Conservation (phyloP, 2,113 vertebrate genomes). For the Phrynocephalus versicolor region DNA sequence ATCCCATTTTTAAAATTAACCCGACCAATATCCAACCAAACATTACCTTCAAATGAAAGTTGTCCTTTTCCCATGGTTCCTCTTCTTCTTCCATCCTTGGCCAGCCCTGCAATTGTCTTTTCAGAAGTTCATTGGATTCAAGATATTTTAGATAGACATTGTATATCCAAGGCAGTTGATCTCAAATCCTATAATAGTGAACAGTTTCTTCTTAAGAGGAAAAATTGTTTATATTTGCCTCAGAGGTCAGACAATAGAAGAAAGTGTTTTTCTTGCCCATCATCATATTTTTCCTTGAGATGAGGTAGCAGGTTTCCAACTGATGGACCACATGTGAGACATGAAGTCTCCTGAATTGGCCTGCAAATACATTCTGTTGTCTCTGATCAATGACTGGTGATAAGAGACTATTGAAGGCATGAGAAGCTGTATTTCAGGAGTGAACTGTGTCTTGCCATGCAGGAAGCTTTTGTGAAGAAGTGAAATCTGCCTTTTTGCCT, state of each 20-base stretch:
- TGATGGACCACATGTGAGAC: neutral
- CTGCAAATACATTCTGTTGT: neutral
- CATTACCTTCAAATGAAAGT: too few relatives aligned
- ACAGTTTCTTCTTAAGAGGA: neutral
- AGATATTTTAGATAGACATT: neutral
- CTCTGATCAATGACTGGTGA: neutral
- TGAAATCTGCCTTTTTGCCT: neutral
- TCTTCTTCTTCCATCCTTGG: neutral
- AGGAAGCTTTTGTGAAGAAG: neutral
- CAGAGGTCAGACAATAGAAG: neutral
- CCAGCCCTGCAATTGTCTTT: neutral
- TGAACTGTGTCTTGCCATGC: neutral
- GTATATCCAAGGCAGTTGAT: neutral
- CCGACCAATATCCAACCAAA: neutral
- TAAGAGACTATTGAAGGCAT: neutral
- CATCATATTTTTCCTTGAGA: neutral
- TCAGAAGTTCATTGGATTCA: neutral
- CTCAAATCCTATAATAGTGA: neutral
- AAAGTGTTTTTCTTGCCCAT: neutral
- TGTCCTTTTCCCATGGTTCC: neutral
- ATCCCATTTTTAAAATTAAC: neutral
- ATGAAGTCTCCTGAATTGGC: too few relatives aligned
- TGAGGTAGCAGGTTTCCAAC: neutral
- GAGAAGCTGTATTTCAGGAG: neutral
- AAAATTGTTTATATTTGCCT: too few relatives aligned